Conservation (phyloP, 2,797 vertebrate species). For the Ispidina lecontei region DNA sequence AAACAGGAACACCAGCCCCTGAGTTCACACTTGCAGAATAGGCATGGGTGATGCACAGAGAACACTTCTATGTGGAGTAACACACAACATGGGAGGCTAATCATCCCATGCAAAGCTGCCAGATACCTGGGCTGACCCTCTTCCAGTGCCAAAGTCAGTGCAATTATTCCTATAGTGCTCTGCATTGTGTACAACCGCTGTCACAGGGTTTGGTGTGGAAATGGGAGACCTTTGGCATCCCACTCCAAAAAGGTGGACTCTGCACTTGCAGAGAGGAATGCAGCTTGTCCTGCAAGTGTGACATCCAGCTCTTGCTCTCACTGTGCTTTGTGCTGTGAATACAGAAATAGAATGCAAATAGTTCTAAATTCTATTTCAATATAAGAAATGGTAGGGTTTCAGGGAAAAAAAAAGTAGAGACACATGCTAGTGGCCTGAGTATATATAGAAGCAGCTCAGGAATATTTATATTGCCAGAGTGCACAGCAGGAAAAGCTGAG, state of each 20-base stretch:
- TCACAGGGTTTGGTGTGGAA: not conserved
- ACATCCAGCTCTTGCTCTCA: not conserved
- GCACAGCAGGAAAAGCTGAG: not conserved
- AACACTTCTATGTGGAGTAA: not conserved
- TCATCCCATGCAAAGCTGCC: not conserved
- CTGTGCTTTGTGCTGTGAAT: not conserved
- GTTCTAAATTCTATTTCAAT: not conserved
- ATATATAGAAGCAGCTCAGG: not conserved
- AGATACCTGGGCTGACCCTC: not conserved
- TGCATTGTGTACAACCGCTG: not conserved
- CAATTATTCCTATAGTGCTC: not conserved
- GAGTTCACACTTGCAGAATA: not conserved
- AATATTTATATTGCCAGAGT: not conserved
- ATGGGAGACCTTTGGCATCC: not conserved
- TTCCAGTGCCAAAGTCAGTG: not conserved
- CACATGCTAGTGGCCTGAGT: not conserved
- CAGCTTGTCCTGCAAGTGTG: not conserved
- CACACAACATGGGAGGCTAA: not conserved
- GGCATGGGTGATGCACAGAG: rapidly evolving
- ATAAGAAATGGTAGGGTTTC: not conserved
- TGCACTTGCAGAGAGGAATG: not conserved
- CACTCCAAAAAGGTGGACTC: not conserved
- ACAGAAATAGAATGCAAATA: not conserved
- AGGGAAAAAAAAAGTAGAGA: not conserved
- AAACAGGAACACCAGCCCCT: not conserved